Evolutionary conservation across 2,797 vertebrate genomes (phyloP), one percentile per base, ranked within the genome.

Genomic region (Melanotaenia maccullochi): DNA sequence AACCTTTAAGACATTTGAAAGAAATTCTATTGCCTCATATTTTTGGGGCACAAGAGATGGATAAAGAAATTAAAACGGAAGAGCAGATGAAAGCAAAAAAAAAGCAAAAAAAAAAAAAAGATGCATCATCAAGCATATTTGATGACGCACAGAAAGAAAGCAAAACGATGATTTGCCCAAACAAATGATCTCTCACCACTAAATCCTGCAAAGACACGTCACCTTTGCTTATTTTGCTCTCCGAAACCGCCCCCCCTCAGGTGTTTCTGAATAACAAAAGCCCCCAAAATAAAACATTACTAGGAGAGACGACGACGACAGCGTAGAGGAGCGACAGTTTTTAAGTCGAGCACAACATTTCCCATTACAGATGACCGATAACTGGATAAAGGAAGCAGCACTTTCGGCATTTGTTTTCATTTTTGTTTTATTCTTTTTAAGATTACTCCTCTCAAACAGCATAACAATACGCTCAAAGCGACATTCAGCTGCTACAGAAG

Each of bases 381-480:
- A 81, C 78, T 87, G 82, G 81, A 87, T 85, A 79, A 90, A 89
- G 75, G n/a, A 90, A 90, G 91, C 90, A 92, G 92, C 90, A 92
- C 92, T 93, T 92, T 86, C 68, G 89, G 91, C 85, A 88, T 90
- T 89, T 87, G 72, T 88, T 83, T 82, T n/a, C 63, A 20, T 16
- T 22, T 60, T 65, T 66, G n/a, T 60, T 38, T 61, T n/a, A 42
- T 8, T 18, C 24, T 25, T 30, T 73, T 73, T 7, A 56, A 70
- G 56, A 77, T 72, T 66, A 77, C 56, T 65, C 38, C 62, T 71
- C 67, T 65, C 69, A 38, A 72, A 71, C 65, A 52, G 14, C 40
- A 16, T 58, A 55, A 75, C 60, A 65, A 79, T 61, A 54, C 40
- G 18, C 75, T 79, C 81, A 67, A 78, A 85, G 83, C 65, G 87